Evolutionary conservation across 1,140 invertebrate species (phyloP).

Genomic region (Druon quercuslanigerum): DNA sequence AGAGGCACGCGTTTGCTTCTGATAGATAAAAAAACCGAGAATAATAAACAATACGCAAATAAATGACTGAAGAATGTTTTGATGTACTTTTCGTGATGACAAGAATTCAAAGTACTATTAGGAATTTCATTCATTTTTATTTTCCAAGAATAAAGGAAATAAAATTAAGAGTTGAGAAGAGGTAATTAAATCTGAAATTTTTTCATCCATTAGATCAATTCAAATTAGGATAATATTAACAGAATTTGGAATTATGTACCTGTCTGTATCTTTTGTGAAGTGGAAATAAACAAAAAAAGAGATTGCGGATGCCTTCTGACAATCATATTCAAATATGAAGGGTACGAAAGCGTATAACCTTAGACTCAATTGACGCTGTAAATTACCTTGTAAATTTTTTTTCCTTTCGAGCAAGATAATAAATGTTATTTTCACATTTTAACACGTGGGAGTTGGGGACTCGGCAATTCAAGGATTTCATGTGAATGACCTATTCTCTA

Average conservation of each 20-base stretch:
- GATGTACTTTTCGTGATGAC: background rate
- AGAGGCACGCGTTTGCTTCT: slow-evolving; percentile 16
- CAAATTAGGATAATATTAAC: too few species aligned
- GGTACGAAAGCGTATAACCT: background rate
- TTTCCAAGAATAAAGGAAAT: too few species aligned
- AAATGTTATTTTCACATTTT: slow-evolving; percentile 17
- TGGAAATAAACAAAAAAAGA: too few species aligned
- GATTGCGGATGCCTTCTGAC: too few species aligned
- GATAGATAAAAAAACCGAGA: background rate
- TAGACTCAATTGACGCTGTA: background rate
- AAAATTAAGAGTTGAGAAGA: too few species aligned
- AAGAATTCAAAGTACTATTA: too few species aligned
- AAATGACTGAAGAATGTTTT: background rate
- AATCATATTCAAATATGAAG: background rate
- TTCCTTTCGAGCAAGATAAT: background rate
- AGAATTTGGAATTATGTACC: too few species aligned
- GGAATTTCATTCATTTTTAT: too few species aligned
- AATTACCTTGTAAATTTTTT: background rate
- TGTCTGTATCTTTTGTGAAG: too few species aligned
- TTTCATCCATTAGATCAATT: too few species aligned
- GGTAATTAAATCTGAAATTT: too few species aligned
- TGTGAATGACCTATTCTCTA: background rate
- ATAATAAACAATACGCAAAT: slow-evolving; percentile 10
- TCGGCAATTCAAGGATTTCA: slow-evolving; percentile 13
- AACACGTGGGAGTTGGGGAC: background rate